These are phyloP conservation scores for Sitophilus oryzae DNA, from an alignment of 1,140 invertebrate genomes.

Conservation along the genomic window DNA sequence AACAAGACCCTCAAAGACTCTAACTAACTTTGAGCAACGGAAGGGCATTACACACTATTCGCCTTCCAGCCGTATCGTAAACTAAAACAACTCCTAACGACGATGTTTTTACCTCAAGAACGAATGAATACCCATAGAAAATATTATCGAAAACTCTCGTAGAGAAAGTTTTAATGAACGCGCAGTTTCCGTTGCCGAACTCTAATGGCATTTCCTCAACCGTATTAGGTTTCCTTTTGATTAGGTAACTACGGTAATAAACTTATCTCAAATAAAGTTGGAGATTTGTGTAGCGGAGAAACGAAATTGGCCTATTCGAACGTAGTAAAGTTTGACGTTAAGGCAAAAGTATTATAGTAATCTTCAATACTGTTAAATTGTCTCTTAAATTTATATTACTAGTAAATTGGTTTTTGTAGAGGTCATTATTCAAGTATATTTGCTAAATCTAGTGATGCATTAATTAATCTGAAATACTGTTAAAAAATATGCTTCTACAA, in stretches of 20 bases:
- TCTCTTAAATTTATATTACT: background rate
- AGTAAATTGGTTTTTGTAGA: too few species aligned
- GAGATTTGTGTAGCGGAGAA: conserved; percentile 15
- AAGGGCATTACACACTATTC: too few species aligned
- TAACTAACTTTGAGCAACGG: too few species aligned
- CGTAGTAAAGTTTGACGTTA: conserved; percentile 12
- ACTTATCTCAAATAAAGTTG: conserved; percentile 19
- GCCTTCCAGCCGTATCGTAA: too few species aligned
- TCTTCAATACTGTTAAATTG: conserved; percentile 7
- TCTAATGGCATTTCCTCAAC: conserved; percentile 9
- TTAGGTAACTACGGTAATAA: conserved; percentile 18
- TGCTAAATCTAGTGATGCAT: too few species aligned
- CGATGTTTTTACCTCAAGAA: conserved; percentile 12
- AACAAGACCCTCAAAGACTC: too few species aligned
- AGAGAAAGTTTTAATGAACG: background rate
- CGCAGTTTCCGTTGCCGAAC: background rate
- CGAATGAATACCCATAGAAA: background rate
- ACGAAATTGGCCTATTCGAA: conserved; percentile 19
- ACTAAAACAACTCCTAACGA: too few species aligned
- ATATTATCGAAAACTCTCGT: background rate
- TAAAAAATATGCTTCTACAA: too few species aligned
- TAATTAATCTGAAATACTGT: too few species aligned
- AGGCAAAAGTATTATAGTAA: conserved; percentile 9
- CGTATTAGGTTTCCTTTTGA: conserved; percentile 15
- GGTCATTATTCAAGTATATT: too few species aligned